Conservation (phyloP, 2,888 invertebrate species). For the Osmoderma eremita region DNA sequence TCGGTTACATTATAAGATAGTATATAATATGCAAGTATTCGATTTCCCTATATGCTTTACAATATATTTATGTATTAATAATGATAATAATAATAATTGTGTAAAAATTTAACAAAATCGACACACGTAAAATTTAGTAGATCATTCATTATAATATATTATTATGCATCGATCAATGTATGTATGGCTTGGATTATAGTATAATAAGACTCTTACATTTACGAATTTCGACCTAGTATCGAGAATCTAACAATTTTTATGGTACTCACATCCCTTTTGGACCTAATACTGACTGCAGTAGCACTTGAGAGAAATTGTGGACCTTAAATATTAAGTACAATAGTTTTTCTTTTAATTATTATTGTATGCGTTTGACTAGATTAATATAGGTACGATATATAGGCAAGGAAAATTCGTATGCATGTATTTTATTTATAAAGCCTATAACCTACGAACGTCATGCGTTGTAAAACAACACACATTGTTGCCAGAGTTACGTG, state of each 20-base stretch:
- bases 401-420: background rate
- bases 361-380: slow-evolving; percentile 7
- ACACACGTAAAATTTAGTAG: slow-evolving; percentile 59
- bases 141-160: slow-evolving; percentile 7
- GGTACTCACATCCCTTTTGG: slow-evolving; percentile 57
- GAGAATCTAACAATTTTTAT: too few relatives aligned
- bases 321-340: slow-evolving; percentile 3
- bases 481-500: too few relatives aligned
- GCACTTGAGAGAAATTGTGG: too few relatives aligned
- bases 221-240: too few relatives aligned
- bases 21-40: too few relatives aligned
- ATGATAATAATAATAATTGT: slow-evolving; percentile 57
- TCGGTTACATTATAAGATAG: background rate
- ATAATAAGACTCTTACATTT: too few relatives aligned
- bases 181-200: slow-evolving; percentile 60
- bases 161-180: slow-evolving; percentile 42
- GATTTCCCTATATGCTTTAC: too few relatives aligned
- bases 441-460: background rate
- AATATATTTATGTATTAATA: background rate
- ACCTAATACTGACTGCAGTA: slow-evolving; percentile 45
- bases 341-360: background rate
- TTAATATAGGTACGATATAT: slow-evolving; percentile 5
- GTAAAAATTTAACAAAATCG: slow-evolving; percentile 56
- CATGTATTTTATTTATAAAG: background rate
- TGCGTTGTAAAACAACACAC: too few relatives aligned